Percentiles rank a stretch among this genome's conserved stretches.
These are phyloP conservation scores for Serranus cabrilla DNA, from an alignment of 2,797 vertebrate genomes.

Conservation along the genomic window DNA sequence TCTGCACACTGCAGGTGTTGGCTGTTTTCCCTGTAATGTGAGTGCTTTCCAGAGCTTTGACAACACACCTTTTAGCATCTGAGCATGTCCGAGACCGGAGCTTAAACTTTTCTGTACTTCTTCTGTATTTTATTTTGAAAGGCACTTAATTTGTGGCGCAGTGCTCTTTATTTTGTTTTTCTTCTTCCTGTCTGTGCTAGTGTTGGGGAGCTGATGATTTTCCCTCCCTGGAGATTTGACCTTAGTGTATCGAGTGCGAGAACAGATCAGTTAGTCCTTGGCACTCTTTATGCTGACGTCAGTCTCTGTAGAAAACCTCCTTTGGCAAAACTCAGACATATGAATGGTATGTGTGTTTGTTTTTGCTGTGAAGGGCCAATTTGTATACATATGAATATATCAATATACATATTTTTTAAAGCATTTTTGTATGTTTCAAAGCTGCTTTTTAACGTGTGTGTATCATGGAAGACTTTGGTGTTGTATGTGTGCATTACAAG, in stretches of 20 bases:
- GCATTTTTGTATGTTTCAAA: constrained; percentile 90
- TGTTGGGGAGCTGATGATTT: constrained; percentile 28
- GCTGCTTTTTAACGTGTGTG: constrained; percentile 87
- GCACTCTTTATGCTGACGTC: constrained; percentile 53
- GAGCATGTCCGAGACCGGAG: constrained; percentile 27
- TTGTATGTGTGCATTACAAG: constrained; percentile 79
- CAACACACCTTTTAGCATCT: constrained; percentile 38
- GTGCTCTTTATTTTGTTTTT: constrained; percentile 31
- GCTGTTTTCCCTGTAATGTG: constrained; percentile 27
- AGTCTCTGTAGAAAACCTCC: constrained; percentile 62
- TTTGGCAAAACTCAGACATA: constrained; percentile 73
- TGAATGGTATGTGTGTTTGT: constrained; percentile 80
- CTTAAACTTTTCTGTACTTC: constrained; percentile 13
- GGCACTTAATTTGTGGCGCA: constrained; percentile 69
- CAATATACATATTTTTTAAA: constrained; percentile 89
- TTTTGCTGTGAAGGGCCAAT: constrained; percentile 86
- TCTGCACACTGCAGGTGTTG: background rate
- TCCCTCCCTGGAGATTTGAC: constrained; percentile 52
- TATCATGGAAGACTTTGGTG: constrained; percentile 75
- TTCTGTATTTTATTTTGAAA: constrained; percentile 55
- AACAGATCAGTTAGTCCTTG: constrained; percentile 32
- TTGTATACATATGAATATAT: constrained; percentile 89
- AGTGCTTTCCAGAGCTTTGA: constrained; percentile 55
- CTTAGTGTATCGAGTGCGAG: constrained; percentile 23
- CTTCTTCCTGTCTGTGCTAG: constrained; percentile 57